These are phyloP conservation scores for Agrypnia vestita DNA, from an alignment of 1,140 invertebrate genomes.

Conservation along the genomic window DNA sequence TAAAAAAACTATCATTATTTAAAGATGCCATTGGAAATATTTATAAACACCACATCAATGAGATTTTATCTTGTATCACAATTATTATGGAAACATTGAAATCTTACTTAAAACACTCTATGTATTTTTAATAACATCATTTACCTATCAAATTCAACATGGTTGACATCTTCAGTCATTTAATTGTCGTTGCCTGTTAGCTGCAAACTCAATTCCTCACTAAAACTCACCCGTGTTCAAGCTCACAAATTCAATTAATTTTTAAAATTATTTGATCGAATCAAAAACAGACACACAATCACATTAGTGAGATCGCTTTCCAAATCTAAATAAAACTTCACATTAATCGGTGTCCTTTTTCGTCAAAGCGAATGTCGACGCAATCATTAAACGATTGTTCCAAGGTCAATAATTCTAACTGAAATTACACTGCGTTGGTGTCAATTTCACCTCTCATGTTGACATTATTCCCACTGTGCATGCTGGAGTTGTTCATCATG, in stretches of 20 bases:
- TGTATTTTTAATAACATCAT: not conserved
- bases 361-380: not conserved
- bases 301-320: slow-evolving; percentile 10
- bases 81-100: slow-evolving; percentile 11
- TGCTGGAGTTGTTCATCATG: slow-evolving; percentile 55
- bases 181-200: slow-evolving; percentile 3
- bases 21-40: too few relatives aligned
- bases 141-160: not conserved
- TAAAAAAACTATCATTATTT: not conserved
- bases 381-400: not conserved
- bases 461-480: slow-evolving; percentile 36
- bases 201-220: not conserved
- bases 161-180: slow-evolving; percentile 1
- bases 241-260: too few relatives aligned
- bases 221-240: too few relatives aligned
- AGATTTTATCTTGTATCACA: slow-evolving; percentile 9
- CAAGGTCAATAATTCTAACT: not conserved
- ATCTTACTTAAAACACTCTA: not conserved
- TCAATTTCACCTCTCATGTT: slow-evolving; percentile 59
- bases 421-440: slow-evolving; percentile 58
- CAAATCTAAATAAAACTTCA: not conserved
- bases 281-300: slow-evolving; percentile 3
- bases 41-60: slow-evolving; percentile 11
- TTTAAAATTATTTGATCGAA: slow-evolving; percentile 8
- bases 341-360: not conserved